Base-by-base conservation (phyloP, 2,888 invertebrate genomes). In the Electrophaes corylata region DNA sequence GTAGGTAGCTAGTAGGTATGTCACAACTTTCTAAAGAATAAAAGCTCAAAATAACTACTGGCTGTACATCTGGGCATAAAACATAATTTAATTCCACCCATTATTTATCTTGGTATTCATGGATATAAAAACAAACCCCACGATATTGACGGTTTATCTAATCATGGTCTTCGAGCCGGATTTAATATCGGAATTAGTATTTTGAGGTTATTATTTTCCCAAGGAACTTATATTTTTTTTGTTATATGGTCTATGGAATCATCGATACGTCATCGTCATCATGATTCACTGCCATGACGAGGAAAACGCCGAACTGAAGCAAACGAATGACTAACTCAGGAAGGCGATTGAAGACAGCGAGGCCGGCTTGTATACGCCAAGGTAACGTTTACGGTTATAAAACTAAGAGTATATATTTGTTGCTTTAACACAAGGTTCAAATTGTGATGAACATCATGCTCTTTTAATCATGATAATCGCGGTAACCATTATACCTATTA, bases 291-390 rank as follows among this genome's bases (percentile, higher is more conserved):
- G 60, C 47, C 51, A 56, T 51, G 47, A 54, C 43, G 47, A 54
- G 51, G 57, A 60, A 70, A 64, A 69, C 63, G 71, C 73, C 69
- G 67, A 72, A 66, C 64, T 60, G 65, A 66, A 70, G 67, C 62
- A 69, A 66, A 70, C 84, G 86, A 84, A 78, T 83, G 83, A 83
- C 78, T 83, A 76, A 84, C 60, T 53, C 59, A 64, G 67, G 69
- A 73, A 75, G 70, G 69, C 64, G 64, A 65, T 69, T 69, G 60
- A 59, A 70, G 60, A 52, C 50, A 46, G 62, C 77, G 65, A 73
- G 76, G 73, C 64, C 73, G 53, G 29, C 31, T 3, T 23, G 5
- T 12, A 6, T 43, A n/a, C 67, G 19, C 47, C 67, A 71, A 71
- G 69, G 70, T 66, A 59, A 64, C 43, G 31, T 60, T 44, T 41